phyloP scores from a whole-genome alignment of 2,113 vertebrate genomes.

The Jacana jacana region DNA sequence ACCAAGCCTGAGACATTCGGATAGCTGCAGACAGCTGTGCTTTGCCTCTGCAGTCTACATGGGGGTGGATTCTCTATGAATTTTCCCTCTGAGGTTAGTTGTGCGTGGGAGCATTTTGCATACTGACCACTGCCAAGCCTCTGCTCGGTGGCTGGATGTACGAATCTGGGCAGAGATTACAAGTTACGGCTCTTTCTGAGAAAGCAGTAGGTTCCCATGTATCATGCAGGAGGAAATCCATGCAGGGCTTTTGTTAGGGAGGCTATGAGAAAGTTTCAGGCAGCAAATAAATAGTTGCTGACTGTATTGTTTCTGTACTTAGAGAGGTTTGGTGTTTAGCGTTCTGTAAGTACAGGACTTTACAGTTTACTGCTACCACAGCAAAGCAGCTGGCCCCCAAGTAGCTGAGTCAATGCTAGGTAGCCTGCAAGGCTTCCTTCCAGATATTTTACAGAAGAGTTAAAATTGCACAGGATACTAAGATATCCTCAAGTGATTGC shows the following conservation, averaged over 20 bases:
- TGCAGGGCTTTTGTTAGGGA: background rate
- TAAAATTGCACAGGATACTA: background rate
- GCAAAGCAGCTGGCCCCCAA: conserved; percentile 28
- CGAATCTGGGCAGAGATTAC: background rate
- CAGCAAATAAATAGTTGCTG: conserved; percentile 20
- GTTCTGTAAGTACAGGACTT: conserved; percentile 2
- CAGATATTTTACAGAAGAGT: background rate
- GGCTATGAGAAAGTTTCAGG: background rate
- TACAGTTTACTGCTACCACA: conserved; percentile 2
- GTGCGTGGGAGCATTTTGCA: conserved; percentile 8
- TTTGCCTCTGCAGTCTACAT: background rate
- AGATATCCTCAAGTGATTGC: background rate
- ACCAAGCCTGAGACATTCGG: conserved; percentile 22
- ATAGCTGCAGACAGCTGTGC: conserved; percentile 38
- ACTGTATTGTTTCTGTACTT: conserved; percentile 5
- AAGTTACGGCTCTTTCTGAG: background rate
- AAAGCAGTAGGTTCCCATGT: background rate
- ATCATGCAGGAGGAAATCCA: background rate
- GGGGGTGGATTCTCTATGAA: background rate
- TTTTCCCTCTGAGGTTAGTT: conserved; percentile 13
- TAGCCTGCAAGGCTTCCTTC: conserved; percentile 8
- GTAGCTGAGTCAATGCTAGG: conserved; percentile 5
- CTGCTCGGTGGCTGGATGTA: background rate
- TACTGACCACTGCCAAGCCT: conserved; percentile 32
- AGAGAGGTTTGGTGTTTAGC: conserved; percentile 9